A percentile compares a stretch with the other conserved stretches of the same genome.
Conservation (phyloP, 2,888 invertebrate species). For the Coelinius sp. region DNA sequence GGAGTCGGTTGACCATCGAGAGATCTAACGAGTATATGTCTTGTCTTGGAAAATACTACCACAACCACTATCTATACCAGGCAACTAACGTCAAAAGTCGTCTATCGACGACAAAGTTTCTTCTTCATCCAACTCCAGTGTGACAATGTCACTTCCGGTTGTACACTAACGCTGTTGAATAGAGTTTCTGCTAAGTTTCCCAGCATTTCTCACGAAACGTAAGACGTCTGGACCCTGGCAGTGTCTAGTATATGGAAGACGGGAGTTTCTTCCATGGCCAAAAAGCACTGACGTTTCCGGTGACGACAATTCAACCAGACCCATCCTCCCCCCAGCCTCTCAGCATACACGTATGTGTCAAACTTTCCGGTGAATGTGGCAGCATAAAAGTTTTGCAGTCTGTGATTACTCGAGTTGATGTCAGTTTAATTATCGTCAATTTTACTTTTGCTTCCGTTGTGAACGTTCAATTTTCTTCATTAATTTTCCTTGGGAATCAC, state of each 20-base stretch:
- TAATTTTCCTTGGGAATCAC: too few species aligned
- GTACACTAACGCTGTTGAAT: constrained; percentile 27
- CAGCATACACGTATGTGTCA: not conserved
- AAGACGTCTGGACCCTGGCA: constrained; percentile 25
- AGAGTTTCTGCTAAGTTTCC: constrained; percentile 33
- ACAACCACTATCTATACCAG: not conserved
- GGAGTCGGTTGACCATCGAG: constrained; percentile 12
- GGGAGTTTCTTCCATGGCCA: not conserved
- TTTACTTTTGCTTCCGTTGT: too few species aligned
- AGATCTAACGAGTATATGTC: constrained; percentile 8
- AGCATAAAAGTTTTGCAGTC: not conserved
- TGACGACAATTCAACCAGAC: constrained; percentile 11
- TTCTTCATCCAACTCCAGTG: constrained; percentile 19
- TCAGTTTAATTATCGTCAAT: not conserved
- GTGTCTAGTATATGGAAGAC: constrained; percentile 6
- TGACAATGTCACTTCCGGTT: constrained; percentile 10
- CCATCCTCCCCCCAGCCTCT: not conserved
- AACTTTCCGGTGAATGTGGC: not conserved
- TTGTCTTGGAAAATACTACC: not conserved
- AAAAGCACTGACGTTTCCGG: constrained; percentile 19
- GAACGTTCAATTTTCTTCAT: too few species aligned
- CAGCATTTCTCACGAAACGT: constrained; percentile 23
- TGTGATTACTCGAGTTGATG: not conserved
- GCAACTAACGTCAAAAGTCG: constrained; percentile 20
- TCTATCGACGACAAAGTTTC: constrained; percentile 28